These are phyloP conservation scores for Equus przewalskii DNA, from an alignment of 2,113 vertebrate species.

Conservation along the genomic window DNA sequence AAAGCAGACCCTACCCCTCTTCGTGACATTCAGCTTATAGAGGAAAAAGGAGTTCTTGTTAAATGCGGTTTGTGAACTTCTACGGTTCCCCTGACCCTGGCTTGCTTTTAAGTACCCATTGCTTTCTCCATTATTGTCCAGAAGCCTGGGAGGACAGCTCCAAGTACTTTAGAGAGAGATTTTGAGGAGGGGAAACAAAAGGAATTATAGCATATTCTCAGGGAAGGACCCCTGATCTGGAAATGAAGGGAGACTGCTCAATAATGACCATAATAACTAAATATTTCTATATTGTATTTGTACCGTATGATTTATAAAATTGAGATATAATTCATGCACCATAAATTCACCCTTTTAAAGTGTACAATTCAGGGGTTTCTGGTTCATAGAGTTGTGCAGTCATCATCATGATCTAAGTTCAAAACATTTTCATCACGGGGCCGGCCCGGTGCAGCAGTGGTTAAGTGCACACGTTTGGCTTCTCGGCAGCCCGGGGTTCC, in stretches of 20 bases:
- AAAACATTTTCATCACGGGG: background rate
- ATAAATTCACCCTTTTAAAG: background rate
- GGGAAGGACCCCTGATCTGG: background rate
- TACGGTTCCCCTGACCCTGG: background rate
- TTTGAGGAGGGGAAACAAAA: background rate
- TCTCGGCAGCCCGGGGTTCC: too few relatives aligned
- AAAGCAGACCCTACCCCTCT: background rate
- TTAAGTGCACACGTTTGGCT: too few relatives aligned
- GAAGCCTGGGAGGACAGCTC: background rate
- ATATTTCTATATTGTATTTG: background rate
- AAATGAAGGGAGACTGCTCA: background rate
- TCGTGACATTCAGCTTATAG: too few relatives aligned
- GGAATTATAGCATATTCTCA: background rate
- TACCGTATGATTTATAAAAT: background rate
- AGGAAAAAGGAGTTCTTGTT: background rate
- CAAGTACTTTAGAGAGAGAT: background rate
- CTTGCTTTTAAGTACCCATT: background rate
- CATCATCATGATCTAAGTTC: background rate
- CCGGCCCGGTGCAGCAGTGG: too few relatives aligned
- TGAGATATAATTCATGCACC: background rate
- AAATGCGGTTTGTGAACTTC: background rate
- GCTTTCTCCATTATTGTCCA: background rate
- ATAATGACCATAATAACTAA: background rate
- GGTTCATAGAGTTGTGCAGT: background rate
- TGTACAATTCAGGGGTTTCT: background rate